Base-by-base conservation (phyloP, 2,888 invertebrate species). In the Spodoptera picta region DNA sequence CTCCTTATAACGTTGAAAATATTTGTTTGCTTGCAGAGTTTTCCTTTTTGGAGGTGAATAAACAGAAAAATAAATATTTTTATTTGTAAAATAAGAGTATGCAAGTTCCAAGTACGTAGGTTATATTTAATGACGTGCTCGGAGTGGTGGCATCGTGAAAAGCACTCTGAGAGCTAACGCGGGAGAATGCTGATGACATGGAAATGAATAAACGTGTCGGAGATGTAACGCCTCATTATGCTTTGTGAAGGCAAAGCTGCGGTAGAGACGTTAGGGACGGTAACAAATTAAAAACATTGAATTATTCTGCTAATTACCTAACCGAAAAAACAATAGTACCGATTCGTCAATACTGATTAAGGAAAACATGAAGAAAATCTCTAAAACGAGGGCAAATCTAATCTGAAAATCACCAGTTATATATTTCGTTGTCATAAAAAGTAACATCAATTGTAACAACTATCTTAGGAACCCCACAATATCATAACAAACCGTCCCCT, bases 181-280 rank as follows among this genome's bases (percentile, higher is more conserved):
- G 45, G 48, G 46, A 52, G 54, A 56, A 64, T 72, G 31, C 41
- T 58, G 64, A 63, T 58, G 75, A 61, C 52, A 68, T 67, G 64
- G 47, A 65, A 73, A 72, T 73, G 60, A 69, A 70, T 69, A 68
- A 41, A 73, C 36, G 58, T 70, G 70, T 55, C 49, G 45, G 58
- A 75, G 55, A 55, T 75, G 55, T 55, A 55, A 74, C 65, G 71
- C 65, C 55, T 70, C 75, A 59, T 70, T 64, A 71, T 75, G 46
- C 43, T 5, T 24, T 57, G 51, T 70, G 52, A 52, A 75, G 46
- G 58, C 74, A 55, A 71, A 44, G 58, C 69, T 54, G 46, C 41
- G 31, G 11, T 36, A n/a, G 31, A 31, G 6, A 24, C 3, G 11
- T 12, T 47, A 4, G 24, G 5, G 4, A 47, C 27, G 27, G 27